phyloP scores from a whole-genome alignment of 2,888 invertebrate genomes.

The Scaptomyza polygonia region DNA sequence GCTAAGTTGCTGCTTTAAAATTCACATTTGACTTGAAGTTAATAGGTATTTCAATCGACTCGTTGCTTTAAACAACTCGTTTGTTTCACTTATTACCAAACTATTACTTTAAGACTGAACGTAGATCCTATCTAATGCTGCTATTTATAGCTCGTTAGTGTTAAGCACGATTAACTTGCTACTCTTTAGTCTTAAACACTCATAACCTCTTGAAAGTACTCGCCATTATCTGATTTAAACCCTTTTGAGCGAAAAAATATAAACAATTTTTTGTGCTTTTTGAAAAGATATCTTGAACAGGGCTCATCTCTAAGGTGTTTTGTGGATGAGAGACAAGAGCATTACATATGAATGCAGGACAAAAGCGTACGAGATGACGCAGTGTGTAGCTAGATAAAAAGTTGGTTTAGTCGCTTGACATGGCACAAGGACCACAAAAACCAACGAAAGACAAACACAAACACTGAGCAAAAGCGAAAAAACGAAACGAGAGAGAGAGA shows the following conservation, averaged over 20 bases:
- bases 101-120: no score
- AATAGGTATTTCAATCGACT: background rate
- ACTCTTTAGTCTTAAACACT: no score
- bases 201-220: no score
- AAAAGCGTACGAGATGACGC: conserved; percentile 33
- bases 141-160: no score
- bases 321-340: background rate
- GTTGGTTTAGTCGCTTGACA: conserved; percentile 65
- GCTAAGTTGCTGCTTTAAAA: no score
- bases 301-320: conserved; percentile 19
- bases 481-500: conserved; percentile 23
- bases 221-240: background rate
- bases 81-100: no score
- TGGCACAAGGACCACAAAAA: conserved; percentile 73
- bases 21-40: background rate
- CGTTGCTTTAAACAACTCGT: background rate
- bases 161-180: no score
- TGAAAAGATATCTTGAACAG: conserved; percentile 7
- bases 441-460: conserved; percentile 52
- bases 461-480: conserved; percentile 16
- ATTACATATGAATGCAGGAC: conserved; percentile 30
- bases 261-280: no score
- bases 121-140: no score
- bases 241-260: no score
- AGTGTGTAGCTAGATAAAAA: conserved; percentile 14